These are phyloP conservation scores for Diorhabda carinulata DNA, from an alignment of 1,140 invertebrate species.

Conservation along the genomic window DNA sequence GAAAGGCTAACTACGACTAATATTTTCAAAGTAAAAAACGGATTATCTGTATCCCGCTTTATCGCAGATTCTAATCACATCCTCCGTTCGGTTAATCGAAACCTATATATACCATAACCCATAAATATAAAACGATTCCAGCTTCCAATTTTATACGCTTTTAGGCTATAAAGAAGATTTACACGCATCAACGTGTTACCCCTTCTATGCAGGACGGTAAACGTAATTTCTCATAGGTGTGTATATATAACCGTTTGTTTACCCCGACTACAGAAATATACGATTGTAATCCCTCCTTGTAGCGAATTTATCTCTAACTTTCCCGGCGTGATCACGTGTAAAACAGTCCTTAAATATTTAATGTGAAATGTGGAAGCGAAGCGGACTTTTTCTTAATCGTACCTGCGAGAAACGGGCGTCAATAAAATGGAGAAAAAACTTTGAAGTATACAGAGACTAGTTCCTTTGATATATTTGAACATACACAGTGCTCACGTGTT, in stretches of 20 bases:
- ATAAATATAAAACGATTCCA: background rate
- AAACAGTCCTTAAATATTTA: conserved; percentile 29
- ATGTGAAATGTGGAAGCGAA: conserved; percentile 20
- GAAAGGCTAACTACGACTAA: too few relatives aligned
- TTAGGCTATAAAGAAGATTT: background rate
- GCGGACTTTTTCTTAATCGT: conserved; percentile 22
- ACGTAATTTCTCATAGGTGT: conserved; percentile 2
- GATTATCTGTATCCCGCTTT: too few relatives aligned
- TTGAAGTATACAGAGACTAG: conserved; percentile 31
- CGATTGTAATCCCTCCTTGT: conserved; percentile 16
- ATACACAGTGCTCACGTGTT: too few relatives aligned
- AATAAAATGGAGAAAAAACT: conserved; percentile 31
- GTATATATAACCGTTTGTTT: background rate
- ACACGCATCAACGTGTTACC: conserved; percentile 1
- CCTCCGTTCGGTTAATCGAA: background rate
- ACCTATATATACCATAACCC: background rate
- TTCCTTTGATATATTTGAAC: conserved; percentile 1
- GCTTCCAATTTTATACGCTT: background rate
- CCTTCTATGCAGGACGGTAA: background rate
- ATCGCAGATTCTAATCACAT: background rate
- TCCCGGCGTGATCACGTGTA: conserved; percentile 29
- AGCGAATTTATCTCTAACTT: conserved; percentile 16
- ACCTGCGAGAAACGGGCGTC: conserved; percentile 29
- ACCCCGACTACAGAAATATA: conserved; percentile 11
- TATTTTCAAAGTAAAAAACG: too few relatives aligned